These are phyloP conservation scores for Bufo gargarizans DNA, from an alignment of 2,113 vertebrate species.

Conservation along the genomic window DNA sequence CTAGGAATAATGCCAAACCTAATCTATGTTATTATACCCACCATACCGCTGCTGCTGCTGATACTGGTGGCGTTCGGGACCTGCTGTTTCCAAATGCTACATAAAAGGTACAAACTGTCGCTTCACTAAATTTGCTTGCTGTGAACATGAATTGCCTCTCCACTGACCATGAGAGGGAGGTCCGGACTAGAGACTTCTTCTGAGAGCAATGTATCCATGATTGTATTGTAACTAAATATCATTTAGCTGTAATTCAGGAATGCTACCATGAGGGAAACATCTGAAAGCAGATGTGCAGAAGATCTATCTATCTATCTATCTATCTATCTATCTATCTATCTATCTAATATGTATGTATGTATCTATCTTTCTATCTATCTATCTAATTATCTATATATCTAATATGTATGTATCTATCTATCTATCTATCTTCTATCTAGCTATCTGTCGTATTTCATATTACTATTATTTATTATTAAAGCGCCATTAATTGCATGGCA, in stretches of 20 bases:
- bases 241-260: not conserved
- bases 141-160: not conserved
- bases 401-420: not conserved
- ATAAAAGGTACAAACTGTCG: slow-evolving; percentile 79
- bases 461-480: too few relatives aligned
- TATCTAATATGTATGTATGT: not conserved
- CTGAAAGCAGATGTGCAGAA: not conserved
- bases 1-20: slow-evolving; percentile 88
- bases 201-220: not conserved
- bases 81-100: slow-evolving; percentile 92
- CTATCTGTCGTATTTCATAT: not conserved
- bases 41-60: slow-evolving; percentile 91
- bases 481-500: too few relatives aligned
- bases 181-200: not conserved
- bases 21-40: slow-evolving; percentile 93
- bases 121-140: not conserved
- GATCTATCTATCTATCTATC: not conserved
- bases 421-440: not conserved
- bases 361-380: not conserved
- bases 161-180: not conserved
- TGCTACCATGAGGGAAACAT: not conserved
- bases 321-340: not conserved
- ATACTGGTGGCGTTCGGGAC: slow-evolving; percentile 94
- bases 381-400: not conserved
- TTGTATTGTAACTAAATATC: not conserved